Percentiles rank a stretch among this genome's conserved stretches.
These are phyloP conservation scores for Bombus consobrinus DNA, from an alignment of 1,140 invertebrate genomes.

Conservation along the genomic window DNA sequence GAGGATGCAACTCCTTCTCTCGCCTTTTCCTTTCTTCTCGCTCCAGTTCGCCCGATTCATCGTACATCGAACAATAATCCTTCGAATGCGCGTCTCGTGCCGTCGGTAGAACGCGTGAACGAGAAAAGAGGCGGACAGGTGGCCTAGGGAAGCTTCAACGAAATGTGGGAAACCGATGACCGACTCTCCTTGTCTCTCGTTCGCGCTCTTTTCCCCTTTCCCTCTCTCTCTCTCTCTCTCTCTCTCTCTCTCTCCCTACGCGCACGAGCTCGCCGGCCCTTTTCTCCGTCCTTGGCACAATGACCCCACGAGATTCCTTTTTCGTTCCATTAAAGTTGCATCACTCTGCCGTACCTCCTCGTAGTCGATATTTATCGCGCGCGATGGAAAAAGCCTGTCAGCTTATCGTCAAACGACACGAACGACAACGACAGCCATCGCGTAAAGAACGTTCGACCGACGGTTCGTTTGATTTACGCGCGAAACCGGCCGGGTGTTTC, in stretches of 20 bases:
- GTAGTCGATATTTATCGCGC: constrained; percentile 39
- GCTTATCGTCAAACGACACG: constrained; percentile 43
- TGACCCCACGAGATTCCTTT: constrained; percentile 50
- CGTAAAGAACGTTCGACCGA: background rate
- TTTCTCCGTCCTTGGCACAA: constrained; percentile 64
- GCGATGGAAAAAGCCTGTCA: constrained; percentile 50
- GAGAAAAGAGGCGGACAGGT: constrained; percentile 32
- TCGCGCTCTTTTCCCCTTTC: background rate
- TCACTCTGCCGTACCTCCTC: background rate
- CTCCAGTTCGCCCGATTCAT: no score
- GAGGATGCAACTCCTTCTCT: background rate
- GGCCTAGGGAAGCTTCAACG: constrained; percentile 21
- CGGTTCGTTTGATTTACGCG: constrained; percentile 44
- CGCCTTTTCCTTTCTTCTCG: no score
- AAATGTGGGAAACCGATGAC: constrained; percentile 68
- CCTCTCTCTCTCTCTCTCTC: background rate
- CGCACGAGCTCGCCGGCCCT: constrained; percentile 22
- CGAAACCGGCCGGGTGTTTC: background rate
- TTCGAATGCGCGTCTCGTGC: background rate
- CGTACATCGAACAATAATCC: background rate
- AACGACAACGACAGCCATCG: background rate
- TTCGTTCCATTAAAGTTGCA: constrained; percentile 56
- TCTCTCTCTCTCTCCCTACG: background rate
- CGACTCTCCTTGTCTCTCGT: constrained; percentile 27
- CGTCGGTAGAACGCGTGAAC: background rate